These are phyloP conservation scores for Prorops nasuta DNA, from an alignment of 1,140 invertebrate genomes.

Conservation along the genomic window DNA sequence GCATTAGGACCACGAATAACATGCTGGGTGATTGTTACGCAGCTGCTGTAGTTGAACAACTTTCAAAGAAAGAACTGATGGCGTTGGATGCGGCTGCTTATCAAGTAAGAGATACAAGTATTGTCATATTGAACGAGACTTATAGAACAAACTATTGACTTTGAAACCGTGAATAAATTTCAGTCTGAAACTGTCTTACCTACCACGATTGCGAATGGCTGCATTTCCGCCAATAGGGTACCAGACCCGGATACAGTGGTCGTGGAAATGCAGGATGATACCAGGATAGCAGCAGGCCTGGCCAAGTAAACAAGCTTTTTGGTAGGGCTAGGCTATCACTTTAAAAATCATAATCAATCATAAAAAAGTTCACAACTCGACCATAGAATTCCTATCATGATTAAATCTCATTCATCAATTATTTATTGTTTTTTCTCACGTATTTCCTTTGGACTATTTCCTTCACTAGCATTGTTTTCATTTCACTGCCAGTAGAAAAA, in stretches of 20 bases:
- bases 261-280: slow-evolving; percentile 53
- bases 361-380: slow-evolving; percentile 2
- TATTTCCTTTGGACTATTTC: too few relatives aligned
- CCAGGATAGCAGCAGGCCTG: slow-evolving; percentile 51
- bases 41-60: slow-evolving; percentile 79
- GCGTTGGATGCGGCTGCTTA: slow-evolving; percentile 67
- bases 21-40: slow-evolving; percentile 87
- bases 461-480: too few relatives aligned
- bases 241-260: slow-evolving; percentile 54
- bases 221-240: slow-evolving; percentile 53
- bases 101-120: slow-evolving; percentile 47
- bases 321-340: slow-evolving; percentile 55
- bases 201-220: slow-evolving; percentile 51
- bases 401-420: too few relatives aligned
- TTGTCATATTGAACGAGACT: background rate
- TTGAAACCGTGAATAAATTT: slow-evolving; percentile 4
- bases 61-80: slow-evolving; percentile 79
- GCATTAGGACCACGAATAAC: slow-evolving; percentile 84
- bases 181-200: slow-evolving; percentile 53
- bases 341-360: slow-evolving; percentile 38
- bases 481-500: too few relatives aligned
- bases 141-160: background rate
- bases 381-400: too few relatives aligned
- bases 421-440: too few relatives aligned
- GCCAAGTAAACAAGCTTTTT: slow-evolving; percentile 56